Evolutionary conservation across 2,797 vertebrate genomes (phyloP).

Genomic region (Esox masquinongy): DNA sequence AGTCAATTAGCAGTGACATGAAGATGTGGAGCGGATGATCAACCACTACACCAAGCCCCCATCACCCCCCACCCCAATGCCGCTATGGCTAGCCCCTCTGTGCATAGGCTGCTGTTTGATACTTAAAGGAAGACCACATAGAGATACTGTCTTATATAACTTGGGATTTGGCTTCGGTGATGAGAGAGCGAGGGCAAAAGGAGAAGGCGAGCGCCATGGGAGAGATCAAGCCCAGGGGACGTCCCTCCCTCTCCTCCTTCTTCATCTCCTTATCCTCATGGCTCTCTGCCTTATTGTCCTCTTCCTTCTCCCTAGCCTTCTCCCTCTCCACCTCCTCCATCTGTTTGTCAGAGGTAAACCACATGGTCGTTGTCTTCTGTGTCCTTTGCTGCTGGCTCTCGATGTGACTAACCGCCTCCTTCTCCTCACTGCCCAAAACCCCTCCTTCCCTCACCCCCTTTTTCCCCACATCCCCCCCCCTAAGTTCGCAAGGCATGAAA

Average conservation of each 20-base stretch:
- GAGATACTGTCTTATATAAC: constrained; percentile 49
- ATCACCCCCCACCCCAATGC: constrained; percentile 16
- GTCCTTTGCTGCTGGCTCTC: constrained; percentile 20
- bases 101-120: constrained; percentile 8
- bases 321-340: constrained; percentile 4
- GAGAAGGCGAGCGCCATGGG: neutral
- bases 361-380: neutral
- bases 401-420: constrained; percentile 13
- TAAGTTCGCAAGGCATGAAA: constrained; percentile 2
- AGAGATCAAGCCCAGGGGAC: constrained; percentile 10
- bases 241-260: neutral
- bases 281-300: neutral
- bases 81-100: constrained; percentile 5
- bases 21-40: no score
- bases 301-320: neutral
- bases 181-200: constrained; percentile 8
- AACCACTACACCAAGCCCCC: no score
- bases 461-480: constrained; percentile 1
- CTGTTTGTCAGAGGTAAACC: neutral
- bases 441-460: neutral
- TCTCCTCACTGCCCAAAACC: neutral
- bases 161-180: constrained; percentile 15
- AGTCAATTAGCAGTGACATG: no score
- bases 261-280: neutral
- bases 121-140: constrained; percentile 33